Conservation (phyloP, 2,113 vertebrate genomes). For the Pteruthius melanotis region DNA sequence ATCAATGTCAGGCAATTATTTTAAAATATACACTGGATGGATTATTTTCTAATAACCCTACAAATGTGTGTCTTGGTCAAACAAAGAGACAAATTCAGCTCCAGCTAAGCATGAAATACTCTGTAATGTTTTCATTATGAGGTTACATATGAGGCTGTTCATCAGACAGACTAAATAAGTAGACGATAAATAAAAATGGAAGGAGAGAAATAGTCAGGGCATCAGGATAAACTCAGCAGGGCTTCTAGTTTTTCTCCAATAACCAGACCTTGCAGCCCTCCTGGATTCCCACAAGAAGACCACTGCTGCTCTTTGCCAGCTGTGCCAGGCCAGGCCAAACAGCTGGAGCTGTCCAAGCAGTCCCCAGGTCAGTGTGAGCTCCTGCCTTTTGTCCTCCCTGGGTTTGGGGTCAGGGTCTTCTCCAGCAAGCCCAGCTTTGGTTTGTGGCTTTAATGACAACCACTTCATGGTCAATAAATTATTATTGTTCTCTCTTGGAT, state of each 20-base stretch:
- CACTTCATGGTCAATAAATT: not conserved
- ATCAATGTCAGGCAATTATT: conserved; percentile 35
- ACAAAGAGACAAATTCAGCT: conserved; percentile 45
- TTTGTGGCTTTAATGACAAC: not conserved
- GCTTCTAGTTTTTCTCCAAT: not conserved
- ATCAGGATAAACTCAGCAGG: not conserved
- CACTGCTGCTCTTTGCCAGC: not conserved
- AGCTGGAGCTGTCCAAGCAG: not conserved
- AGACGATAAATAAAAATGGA: conserved; percentile 40
- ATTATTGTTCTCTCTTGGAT: not conserved
- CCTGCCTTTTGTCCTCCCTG: not conserved
- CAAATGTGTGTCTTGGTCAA: conserved; percentile 32
- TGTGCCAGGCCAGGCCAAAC: not conserved
- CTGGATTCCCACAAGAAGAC: not conserved
- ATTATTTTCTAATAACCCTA: conserved; percentile 41
- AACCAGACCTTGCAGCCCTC: not conserved
- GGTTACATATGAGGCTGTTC: conserved; percentile 40
- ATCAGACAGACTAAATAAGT: conserved; percentile 32
- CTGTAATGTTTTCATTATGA: conserved; percentile 45
- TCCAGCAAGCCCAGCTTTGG: not conserved
- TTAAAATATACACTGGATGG: not conserved
- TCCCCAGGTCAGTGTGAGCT: not conserved
- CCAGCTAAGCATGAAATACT: conserved; percentile 54
- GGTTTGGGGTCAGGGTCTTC: not conserved
- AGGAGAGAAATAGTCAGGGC: not conserved